Evolutionary conservation across 2,888 invertebrate species (phyloP), one percentile per base, ranked within the genome.

Genomic region (Lycaena phlaeas): DNA sequence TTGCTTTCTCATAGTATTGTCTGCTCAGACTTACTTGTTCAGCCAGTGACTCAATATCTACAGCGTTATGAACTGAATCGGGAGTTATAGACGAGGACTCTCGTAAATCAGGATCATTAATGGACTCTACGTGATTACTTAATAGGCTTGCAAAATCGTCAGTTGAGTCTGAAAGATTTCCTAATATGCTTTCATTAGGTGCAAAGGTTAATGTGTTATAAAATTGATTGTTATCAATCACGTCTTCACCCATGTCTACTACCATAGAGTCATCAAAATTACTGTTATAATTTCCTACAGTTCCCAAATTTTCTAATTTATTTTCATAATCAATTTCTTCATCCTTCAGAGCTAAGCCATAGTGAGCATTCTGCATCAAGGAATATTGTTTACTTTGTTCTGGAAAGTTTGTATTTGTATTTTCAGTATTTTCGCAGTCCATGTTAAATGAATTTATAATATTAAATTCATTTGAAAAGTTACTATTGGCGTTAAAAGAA

Each of bases 251-350:
- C 85, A 93, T 89, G 61, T 93, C 93, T 9, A 93, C 92, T 86
- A 94, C 94, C 88, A 95, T 93, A 4, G 92, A 90, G 54, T 92
- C 92, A 52, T 91, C 92, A 56, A 92, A 93, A 53, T 87, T 87
- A 27, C 86, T 86, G 27, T 87, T 86, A 52, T 88, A 78, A 45
- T 88, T 78, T 44, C 90, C 89, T 45, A 86, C 79, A 31, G 77
- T 68, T 51, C 85, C 87, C 67, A 88, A 87, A 57, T 91, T 92
- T 60, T 92, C 92, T 49, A 93, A 85, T 75, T 93, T 93, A 18
- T 86, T 86, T 56, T 91, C 91, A 67, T 93, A 93, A 44, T 92
- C 92, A 57, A 92, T 92, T 44, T 91, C 90, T 64, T 93, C 93
- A 60, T 94, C 92, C 74, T 94, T 93, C 47, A 94, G 81, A 42